These are phyloP conservation scores for Pseudonaja textilis DNA, from an alignment of 2,113 vertebrate species.

Conservation along the genomic window DNA sequence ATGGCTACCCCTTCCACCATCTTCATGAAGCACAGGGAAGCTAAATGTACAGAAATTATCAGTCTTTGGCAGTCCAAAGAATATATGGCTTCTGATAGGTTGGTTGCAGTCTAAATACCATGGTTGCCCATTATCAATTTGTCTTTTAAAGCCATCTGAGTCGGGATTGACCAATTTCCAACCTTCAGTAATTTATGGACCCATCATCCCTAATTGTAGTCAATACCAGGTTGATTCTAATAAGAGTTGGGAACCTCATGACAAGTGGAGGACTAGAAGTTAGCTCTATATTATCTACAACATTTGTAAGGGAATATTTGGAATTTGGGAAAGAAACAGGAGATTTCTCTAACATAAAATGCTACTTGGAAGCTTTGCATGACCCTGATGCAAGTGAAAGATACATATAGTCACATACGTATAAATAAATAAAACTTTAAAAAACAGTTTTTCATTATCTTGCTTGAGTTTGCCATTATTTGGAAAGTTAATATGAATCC, in stretches of 20 bases:
- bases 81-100: neutral
- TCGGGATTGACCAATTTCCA: neutral
- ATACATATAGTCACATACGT: too few species aligned
- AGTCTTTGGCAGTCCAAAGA: neutral
- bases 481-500: slow-evolving; percentile 40
- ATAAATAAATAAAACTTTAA: neutral
- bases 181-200: neutral
- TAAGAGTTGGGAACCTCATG: neutral
- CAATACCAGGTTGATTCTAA: neutral
- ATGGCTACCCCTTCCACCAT: neutral
- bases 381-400: neutral
- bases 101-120: neutral
- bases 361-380: neutral
- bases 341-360: neutral
- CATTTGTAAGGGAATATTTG: neutral
- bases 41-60: neutral
- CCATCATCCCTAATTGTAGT: neutral
- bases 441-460: neutral
- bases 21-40: neutral
- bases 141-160: neutral
- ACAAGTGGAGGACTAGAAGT: neutral
- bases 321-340: neutral
- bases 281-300: neutral
- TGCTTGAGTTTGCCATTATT: neutral
- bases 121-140: neutral